These are phyloP conservation scores for Anthoptus insignis DNA, from an alignment of 2,888 invertebrate species.

Conservation along the genomic window DNA sequence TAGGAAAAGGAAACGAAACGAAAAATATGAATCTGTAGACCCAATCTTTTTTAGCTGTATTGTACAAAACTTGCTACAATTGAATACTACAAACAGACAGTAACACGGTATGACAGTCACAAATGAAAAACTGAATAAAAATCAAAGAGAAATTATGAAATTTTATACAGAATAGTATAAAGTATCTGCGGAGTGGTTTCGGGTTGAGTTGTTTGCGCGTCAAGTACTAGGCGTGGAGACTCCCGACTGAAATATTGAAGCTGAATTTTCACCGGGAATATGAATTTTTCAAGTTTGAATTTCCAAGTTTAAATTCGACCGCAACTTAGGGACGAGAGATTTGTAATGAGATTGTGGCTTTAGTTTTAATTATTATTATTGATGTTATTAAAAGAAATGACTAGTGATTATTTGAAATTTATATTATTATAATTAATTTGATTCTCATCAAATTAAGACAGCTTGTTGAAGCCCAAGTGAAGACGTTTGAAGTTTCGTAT, in stretches of 20 bases:
- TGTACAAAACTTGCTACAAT: background rate
- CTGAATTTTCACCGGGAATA: constrained; percentile 1
- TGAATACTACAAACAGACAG: background rate
- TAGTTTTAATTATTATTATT: background rate
- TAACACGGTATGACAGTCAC: background rate
- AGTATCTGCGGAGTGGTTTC: background rate
- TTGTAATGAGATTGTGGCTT: background rate
- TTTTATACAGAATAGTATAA: constrained; percentile 10
- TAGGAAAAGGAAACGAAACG: no score
- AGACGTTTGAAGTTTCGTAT: no score
- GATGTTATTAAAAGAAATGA: no score
- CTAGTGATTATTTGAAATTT: no score
- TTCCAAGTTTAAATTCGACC: background rate
- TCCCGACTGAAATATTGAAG: background rate
- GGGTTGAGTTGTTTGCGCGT: constrained; percentile 9
- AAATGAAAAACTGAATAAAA: constrained; percentile 1
- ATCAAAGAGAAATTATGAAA: constrained; percentile 4
- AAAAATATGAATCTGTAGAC: no score
- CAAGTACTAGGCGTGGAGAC: background rate
- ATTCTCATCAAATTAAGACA: no score
- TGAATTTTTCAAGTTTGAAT: constrained; percentile 9
- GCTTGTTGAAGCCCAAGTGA: no score
- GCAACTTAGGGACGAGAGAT: background rate
- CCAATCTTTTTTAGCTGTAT: no score
- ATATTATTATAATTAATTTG: no score